Conservation (phyloP, 2,113 vertebrate species). For the Eulemur macaco region DNA sequence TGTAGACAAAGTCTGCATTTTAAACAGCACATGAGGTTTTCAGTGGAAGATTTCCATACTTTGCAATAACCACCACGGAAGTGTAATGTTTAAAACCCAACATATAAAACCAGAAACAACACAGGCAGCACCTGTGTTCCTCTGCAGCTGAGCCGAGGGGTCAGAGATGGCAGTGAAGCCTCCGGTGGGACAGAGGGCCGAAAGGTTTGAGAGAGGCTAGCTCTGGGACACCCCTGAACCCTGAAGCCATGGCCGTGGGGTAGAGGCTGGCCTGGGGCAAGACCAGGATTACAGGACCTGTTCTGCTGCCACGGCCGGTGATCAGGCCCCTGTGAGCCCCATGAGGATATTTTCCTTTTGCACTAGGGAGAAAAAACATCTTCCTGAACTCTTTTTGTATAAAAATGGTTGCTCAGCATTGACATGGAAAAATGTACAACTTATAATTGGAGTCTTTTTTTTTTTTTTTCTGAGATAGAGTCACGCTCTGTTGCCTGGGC, state of each 20-base stretch:
- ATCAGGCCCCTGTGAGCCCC: background rate
- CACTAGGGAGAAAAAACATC: background rate
- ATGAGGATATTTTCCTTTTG: background rate
- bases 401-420: background rate
- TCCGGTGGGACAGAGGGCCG: background rate
- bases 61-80: no score
- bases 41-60: background rate
- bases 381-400: background rate
- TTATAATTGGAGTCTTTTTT: background rate
- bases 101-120: background rate
- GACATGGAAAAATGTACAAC: background rate
- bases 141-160: background rate
- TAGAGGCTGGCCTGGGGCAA: background rate
- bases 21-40: background rate
- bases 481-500: no score
- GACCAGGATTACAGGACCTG: background rate
- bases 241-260: background rate
- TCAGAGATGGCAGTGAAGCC: background rate
- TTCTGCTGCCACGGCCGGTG: background rate
- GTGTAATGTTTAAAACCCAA: background rate
- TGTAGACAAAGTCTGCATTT: background rate
- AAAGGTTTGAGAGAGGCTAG: background rate
- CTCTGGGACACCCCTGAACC: background rate
- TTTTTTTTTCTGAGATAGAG: no score
- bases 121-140: background rate